phyloP scores from a whole-genome alignment of 35 echinoderm and acorn worm genomes.

The Patiria miniata region DNA sequence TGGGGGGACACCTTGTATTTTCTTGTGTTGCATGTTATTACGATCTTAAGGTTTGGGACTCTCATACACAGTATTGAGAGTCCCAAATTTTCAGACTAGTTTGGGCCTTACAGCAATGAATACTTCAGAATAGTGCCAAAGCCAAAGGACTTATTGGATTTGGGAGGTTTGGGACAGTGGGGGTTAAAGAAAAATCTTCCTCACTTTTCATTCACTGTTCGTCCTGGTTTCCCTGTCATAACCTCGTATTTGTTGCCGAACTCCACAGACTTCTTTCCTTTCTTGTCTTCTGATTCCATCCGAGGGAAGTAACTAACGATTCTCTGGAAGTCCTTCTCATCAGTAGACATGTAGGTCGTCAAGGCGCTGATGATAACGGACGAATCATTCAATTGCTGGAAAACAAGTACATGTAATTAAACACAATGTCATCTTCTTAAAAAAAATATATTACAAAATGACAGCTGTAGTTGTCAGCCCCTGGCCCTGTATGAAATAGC shows the following conservation, averaged over 20 bases:
- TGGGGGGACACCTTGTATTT: no score
- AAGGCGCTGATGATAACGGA: conserved; percentile 92
- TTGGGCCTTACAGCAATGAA: no score
- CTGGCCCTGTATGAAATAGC: no score
- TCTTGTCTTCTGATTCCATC: conserved; percentile 51
- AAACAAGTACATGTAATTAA: conserved; percentile 27
- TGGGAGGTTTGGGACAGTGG: no score
- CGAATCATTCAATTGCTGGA: conserved; percentile 99
- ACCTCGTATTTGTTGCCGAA: conserved; percentile 84
- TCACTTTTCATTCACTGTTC: conserved; percentile 85
- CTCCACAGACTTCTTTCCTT: conserved; percentile 68
- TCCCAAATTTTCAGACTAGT: no score
- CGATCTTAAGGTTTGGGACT: no score
- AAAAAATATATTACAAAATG: neutral
- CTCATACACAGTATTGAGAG: no score
- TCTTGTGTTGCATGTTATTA: no score
- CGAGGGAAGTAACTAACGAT: conserved; percentile 77
- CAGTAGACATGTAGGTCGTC: conserved; percentile 71
- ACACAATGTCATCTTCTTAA: neutral
- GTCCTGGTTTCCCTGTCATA: conserved; percentile 90
- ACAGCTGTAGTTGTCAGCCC: neutral
- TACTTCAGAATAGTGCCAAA: no score
- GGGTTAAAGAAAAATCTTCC: neutral
- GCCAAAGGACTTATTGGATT: no score
- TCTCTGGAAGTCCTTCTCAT: conserved; percentile 73